A percentile compares a stretch with the other conserved stretches of the same genome.
phyloP scores from a whole-genome alignment of 30 jellyfish, hydroid and myxozoan genomes.

The Cassiopea andromeda region DNA sequence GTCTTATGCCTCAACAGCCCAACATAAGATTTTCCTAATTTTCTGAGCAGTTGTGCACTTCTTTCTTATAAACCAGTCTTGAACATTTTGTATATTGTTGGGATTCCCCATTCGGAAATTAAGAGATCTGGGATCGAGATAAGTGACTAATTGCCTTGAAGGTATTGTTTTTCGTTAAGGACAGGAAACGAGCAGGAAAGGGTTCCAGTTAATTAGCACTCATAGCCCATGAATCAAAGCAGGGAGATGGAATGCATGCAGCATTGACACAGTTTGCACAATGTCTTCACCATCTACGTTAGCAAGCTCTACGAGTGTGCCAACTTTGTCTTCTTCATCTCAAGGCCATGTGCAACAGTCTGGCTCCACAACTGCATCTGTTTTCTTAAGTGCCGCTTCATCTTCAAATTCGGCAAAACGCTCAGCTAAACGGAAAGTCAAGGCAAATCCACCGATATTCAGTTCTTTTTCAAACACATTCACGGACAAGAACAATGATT shows the following conservation, averaged over 20 bases:
- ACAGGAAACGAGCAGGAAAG: background rate
- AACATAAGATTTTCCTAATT: too few relatives aligned
- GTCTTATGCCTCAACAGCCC: too few relatives aligned
- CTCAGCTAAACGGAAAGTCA: conserved; percentile 68
- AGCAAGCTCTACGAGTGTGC: conserved; percentile 8
- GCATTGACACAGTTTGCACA: background rate
- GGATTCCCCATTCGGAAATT: background rate
- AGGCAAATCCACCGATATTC: conserved; percentile 79
- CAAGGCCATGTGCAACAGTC: conserved; percentile 38
- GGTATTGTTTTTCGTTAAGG: background rate
- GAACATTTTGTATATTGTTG: too few relatives aligned
- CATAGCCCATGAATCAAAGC: background rate
- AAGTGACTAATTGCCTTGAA: background rate
- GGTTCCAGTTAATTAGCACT: background rate
- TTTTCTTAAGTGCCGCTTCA: conserved; percentile 30
- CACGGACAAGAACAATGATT: conserved; percentile 91
- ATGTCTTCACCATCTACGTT: conserved; percentile 36
- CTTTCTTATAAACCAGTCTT: too few relatives aligned
- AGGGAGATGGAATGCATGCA: background rate
- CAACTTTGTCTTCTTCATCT: conserved; percentile 11
- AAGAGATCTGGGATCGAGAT: background rate
- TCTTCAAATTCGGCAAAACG: conserved; percentile 46
- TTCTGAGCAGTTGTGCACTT: too few relatives aligned
- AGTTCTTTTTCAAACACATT: conserved; percentile 77
- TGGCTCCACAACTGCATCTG: conserved; percentile 64